Percentiles rank a stretch among this genome's conserved stretches.
phyloP scores from a whole-genome alignment of 2,888 invertebrate genomes.

The Chloroclystis v-ata region DNA sequence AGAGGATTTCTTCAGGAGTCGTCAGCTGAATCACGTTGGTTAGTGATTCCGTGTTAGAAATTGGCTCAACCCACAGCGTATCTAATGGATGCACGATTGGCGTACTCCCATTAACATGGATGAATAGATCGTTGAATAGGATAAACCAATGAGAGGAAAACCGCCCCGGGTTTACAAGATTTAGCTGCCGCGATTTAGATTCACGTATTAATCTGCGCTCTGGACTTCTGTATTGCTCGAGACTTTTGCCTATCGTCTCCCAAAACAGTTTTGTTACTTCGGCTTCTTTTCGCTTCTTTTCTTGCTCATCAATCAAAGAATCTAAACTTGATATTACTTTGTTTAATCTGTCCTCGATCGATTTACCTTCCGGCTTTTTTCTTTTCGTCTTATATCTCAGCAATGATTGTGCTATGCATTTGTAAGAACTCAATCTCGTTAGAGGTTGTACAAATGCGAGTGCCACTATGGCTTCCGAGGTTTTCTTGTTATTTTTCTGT shows the following conservation, averaged over 20 bases:
- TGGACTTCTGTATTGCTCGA: slow-evolving; percentile 80
- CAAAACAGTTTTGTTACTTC: slow-evolving; percentile 85
- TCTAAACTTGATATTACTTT: slow-evolving; percentile 81
- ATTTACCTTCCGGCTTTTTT: slow-evolving; percentile 60
- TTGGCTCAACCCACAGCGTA: slow-evolving; percentile 88
- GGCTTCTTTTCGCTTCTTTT: slow-evolving; percentile 80
- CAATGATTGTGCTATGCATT: slow-evolving; percentile 78
- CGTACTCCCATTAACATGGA: slow-evolving; percentile 84
- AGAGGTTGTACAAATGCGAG: slow-evolving; percentile 81
- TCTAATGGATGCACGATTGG: slow-evolving; percentile 82
- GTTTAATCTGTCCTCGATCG: slow-evolving; percentile 73
- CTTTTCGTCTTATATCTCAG: slow-evolving; percentile 68
- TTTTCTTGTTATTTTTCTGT: slow-evolving; percentile 74
- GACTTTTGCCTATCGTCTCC: slow-evolving; percentile 82
- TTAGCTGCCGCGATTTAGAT: slow-evolving; percentile 83
- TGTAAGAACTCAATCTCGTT: slow-evolving; percentile 80
- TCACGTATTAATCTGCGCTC: slow-evolving; percentile 87
- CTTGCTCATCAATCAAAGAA: slow-evolving; percentile 80
- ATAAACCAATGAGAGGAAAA: slow-evolving; percentile 90
- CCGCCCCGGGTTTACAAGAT: slow-evolving; percentile 82
- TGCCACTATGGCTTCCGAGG: slow-evolving; percentile 78
- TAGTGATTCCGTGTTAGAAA: slow-evolving; percentile 81
- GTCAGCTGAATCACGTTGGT: slow-evolving; percentile 83
- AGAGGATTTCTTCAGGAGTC: slow-evolving; percentile 87
- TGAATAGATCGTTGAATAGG: slow-evolving; percentile 88